phyloP scores from a whole-genome alignment of 2,797 vertebrate genomes.

The Thamnophis elegans region DNA sequence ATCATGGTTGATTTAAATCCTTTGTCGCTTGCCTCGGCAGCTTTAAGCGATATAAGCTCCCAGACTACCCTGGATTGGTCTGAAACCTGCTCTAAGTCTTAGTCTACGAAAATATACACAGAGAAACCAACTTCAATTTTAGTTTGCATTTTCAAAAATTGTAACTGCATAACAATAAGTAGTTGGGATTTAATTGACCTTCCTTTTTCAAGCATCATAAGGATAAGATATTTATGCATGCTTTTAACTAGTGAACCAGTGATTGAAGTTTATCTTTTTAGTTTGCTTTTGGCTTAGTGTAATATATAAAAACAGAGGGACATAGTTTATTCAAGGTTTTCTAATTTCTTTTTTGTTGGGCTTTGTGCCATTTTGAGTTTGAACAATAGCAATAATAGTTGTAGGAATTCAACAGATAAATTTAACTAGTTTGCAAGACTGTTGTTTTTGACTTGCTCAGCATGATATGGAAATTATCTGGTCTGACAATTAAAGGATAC shows the following conservation, averaged over 20 bases:
- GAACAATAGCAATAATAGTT: background rate
- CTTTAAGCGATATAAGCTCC: background rate
- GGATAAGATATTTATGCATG: background rate
- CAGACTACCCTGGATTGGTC: background rate
- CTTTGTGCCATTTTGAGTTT: background rate
- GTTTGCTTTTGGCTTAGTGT: background rate
- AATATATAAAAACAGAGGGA: background rate
- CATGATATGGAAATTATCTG: background rate
- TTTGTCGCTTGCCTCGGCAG: constrained; percentile 22
- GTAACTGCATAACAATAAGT: constrained; percentile 27
- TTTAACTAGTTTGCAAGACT: background rate
- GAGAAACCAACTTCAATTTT: constrained; percentile 28
- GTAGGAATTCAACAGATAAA: background rate
- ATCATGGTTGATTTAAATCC: constrained; percentile 8
- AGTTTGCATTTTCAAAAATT: constrained; percentile 40
- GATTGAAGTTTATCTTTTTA: background rate
- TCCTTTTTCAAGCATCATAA: constrained; percentile 17
- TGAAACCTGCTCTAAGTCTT: background rate
- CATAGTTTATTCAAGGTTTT: background rate
- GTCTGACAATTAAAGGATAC: background rate
- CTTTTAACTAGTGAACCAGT: background rate
- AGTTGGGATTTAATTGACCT: constrained; percentile 23
- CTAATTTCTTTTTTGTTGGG: background rate
- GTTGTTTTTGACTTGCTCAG: background rate
- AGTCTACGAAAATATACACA: constrained; percentile 40